phyloP scores from a whole-genome alignment of 2,888 invertebrate genomes.

The Drosophila testacea region DNA sequence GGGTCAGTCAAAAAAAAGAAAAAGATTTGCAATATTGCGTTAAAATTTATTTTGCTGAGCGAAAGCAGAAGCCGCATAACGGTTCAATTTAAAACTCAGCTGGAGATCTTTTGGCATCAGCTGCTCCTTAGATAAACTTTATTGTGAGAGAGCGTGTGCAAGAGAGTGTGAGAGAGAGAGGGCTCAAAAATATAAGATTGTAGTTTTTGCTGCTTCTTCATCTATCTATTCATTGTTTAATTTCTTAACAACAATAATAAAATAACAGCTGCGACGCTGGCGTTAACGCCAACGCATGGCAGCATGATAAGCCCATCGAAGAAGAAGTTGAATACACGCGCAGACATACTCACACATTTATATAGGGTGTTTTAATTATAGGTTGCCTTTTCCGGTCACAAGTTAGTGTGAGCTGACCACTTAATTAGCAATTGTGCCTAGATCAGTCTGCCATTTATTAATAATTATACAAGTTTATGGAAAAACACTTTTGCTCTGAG shows the following conservation, averaged over 20 bases:
- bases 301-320: slow-evolving; percentile 52
- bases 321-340: slow-evolving; percentile 49
- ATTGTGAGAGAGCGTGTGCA: neutral
- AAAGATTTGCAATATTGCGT: neutral
- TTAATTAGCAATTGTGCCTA: too few relatives aligned
- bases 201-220: slow-evolving; percentile 10
- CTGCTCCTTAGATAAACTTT: slow-evolving; percentile 33
- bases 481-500: too few relatives aligned
- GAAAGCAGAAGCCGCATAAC: slow-evolving; percentile 16
- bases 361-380: neutral
- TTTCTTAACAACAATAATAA: slow-evolving; percentile 58
- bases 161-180: neutral
- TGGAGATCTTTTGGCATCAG: slow-evolving; percentile 38
- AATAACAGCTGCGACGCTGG: slow-evolving; percentile 17
- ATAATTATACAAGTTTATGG: too few relatives aligned
- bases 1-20: slow-evolving; percentile 43
- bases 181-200: neutral
- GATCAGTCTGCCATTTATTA: too few relatives aligned
- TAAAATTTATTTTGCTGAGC: slow-evolving; percentile 1
- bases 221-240: slow-evolving; percentile 57
- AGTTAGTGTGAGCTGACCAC: too few relatives aligned
- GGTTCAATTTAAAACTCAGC: slow-evolving; percentile 31
- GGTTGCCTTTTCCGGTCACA: too few relatives aligned
- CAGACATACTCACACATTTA: slow-evolving; percentile 15
- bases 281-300: slow-evolving; percentile 49